These are phyloP conservation scores for Littorina saxatilis DNA, from an alignment of 1,140 invertebrate genomes.

Conservation along the genomic window DNA sequence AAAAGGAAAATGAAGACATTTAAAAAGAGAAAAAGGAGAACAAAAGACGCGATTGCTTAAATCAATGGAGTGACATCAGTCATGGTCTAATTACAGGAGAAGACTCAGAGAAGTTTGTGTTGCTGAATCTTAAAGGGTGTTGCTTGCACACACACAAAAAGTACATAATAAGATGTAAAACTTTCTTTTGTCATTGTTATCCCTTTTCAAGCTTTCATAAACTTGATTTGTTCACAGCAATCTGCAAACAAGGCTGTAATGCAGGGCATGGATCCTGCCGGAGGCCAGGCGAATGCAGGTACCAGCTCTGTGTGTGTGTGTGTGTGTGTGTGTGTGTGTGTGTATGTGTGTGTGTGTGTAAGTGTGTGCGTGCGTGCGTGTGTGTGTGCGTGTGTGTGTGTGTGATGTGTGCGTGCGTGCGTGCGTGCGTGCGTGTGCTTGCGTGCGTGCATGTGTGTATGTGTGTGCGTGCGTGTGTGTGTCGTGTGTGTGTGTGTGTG, in stretches of 20 bases:
- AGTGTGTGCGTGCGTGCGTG: slow-evolving; percentile 72
- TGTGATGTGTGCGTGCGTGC: slow-evolving; percentile 1
- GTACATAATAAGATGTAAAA: no score
- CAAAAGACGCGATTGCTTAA: no score
- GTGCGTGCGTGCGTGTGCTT: not conserved
- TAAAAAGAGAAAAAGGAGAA: no score
- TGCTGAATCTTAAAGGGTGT: no score
- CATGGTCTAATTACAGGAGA: no score
- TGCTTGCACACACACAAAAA: no score
- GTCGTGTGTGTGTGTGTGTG: slow-evolving; percentile 91
- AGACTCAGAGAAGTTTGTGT: no score
- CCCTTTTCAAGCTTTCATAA: no score
- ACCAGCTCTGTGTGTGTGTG: slow-evolving; percentile 75
- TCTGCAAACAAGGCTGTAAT: slow-evolving; percentile 93
- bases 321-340: not conserved
- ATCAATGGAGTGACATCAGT: no score
- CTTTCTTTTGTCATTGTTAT: no score
- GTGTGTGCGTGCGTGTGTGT: slow-evolving; percentile 71
- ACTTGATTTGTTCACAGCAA: slow-evolving; percentile 83
- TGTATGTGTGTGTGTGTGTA: slow-evolving; percentile 89
- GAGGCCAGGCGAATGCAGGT: slow-evolving; percentile 96
- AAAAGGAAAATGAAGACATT: no score
- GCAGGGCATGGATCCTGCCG: slow-evolving; percentile 92
- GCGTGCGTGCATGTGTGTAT: no score
- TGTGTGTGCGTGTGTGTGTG: not conserved